Evolutionary conservation across 2,888 invertebrate species (phyloP).

Genomic region (Volucella inanis): DNA sequence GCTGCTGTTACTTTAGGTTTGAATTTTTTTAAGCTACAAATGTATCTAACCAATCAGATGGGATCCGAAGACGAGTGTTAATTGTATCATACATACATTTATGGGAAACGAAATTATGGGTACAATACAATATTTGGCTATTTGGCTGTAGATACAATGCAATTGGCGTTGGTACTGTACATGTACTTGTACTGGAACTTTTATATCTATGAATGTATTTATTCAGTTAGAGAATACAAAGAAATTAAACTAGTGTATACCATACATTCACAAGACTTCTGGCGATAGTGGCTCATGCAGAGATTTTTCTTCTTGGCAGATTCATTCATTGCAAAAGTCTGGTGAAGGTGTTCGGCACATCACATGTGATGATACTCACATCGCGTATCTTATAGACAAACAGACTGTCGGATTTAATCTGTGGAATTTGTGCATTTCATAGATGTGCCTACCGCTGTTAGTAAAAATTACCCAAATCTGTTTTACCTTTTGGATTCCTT

Average conservation of each 20-base stretch:
- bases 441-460: slow-evolving; percentile 5
- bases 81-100: slow-evolving; percentile 63
- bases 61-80: slow-evolving; percentile 55
- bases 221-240: slow-evolving; percentile 32
- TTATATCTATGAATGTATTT: no score
- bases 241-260: slow-evolving; percentile 60
- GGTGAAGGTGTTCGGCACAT: slow-evolving; percentile 68
- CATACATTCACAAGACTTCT: slow-evolving; percentile 38
- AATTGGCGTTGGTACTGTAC: slow-evolving; percentile 51
- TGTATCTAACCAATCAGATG: slow-evolving; percentile 72
- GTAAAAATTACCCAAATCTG: neutral
- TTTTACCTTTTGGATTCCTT: slow-evolving; percentile 3
- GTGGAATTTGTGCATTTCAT: slow-evolving; percentile 48
- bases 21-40: slow-evolving; percentile 39
- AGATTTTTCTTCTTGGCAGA: slow-evolving; percentile 57
- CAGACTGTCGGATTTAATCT: slow-evolving; percentile 59
- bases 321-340: slow-evolving; percentile 57
- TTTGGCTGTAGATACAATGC: slow-evolving; percentile 59
- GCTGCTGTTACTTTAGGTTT: slow-evolving; percentile 56
- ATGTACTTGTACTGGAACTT: slow-evolving; percentile 14
- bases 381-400: slow-evolving; percentile 51
- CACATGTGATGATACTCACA: slow-evolving; percentile 52
- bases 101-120: slow-evolving; percentile 62
- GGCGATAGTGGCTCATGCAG: slow-evolving; percentile 24
- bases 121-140: slow-evolving; percentile 61